These are phyloP conservation scores for Eurytoma californica DNA, from an alignment of 2,888 invertebrate genomes.

Conservation along the genomic window DNA sequence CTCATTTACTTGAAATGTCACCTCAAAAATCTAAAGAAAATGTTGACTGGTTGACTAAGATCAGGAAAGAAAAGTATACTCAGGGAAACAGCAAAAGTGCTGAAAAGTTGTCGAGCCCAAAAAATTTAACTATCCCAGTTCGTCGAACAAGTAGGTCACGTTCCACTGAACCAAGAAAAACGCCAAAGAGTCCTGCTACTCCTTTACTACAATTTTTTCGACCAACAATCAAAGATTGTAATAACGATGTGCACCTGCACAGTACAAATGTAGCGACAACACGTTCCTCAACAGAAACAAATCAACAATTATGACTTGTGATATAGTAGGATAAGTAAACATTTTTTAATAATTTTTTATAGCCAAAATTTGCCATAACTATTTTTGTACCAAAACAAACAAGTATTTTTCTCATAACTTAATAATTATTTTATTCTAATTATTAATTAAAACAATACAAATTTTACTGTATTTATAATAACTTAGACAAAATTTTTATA, in stretches of 20 bases:
- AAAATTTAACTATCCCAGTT: conserved; percentile 58
- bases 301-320: conserved; percentile 36
- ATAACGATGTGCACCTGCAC: conserved; percentile 26
- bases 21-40: conserved; percentile 81
- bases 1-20: conserved; percentile 82
- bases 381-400: conserved; percentile 25
- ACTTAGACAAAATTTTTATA: not conserved
- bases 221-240: conserved; percentile 33
- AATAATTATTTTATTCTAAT: not conserved
- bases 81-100: conserved; percentile 64
- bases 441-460: not conserved
- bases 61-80: conserved; percentile 73
- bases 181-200: conserved; percentile 58
- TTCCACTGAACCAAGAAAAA: conserved; percentile 59
- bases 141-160: conserved; percentile 58
- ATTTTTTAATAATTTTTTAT: conserved; percentile 8
- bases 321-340: conserved; percentile 15
- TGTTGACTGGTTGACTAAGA: conserved; percentile 83
- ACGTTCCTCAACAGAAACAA: conserved; percentile 22
- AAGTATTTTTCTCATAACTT: conserved; percentile 15
- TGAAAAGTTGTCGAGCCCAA: conserved; percentile 64
- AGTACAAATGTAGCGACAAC: conserved; percentile 18
- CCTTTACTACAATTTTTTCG: conserved; percentile 48
- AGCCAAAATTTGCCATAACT: conserved; percentile 22
- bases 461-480: not conserved